Conservation (phyloP, 2,888 invertebrate genomes). For the Acanthacorydalis orientalis region DNA sequence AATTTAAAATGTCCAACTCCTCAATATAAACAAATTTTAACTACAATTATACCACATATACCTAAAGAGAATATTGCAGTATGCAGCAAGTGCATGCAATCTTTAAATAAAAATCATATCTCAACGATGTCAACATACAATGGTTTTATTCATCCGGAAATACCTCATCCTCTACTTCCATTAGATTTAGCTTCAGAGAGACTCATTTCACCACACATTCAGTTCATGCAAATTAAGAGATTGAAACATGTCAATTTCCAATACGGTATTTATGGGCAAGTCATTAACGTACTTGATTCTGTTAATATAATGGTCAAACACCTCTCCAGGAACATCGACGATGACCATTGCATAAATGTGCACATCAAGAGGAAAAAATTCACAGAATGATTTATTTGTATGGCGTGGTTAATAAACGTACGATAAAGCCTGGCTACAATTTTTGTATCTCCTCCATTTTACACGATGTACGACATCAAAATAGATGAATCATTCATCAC, state of each 20-base stretch:
- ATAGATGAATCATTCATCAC: slow-evolving; percentile 9
- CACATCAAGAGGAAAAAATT: slow-evolving; percentile 13
- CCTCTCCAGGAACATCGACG: slow-evolving; percentile 13
- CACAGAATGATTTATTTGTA: slow-evolving; percentile 14
- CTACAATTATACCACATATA: slow-evolving; percentile 2
- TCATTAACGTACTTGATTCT: slow-evolving; percentile 15
- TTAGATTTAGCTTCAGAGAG: slow-evolving; percentile 12
- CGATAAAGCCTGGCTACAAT: slow-evolving; percentile 13
- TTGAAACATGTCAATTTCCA: slow-evolving; percentile 14
- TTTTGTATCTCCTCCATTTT: slow-evolving; percentile 11
- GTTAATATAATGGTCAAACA: slow-evolving; percentile 13
- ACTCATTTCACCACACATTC: slow-evolving; percentile 14
- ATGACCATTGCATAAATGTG: slow-evolving; percentile 15
- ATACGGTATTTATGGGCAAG: slow-evolving; percentile 14
- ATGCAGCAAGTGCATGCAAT: slow-evolving; percentile 5
- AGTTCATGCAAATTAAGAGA: slow-evolving; percentile 14
- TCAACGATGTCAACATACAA: slow-evolving; percentile 10
- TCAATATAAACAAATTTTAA: slow-evolving; percentile 2
- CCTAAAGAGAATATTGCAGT: background rate
- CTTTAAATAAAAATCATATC: slow-evolving; percentile 1
- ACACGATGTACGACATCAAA: slow-evolving; percentile 9
- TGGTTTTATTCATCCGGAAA: slow-evolving; percentile 13
- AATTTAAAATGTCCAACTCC: slow-evolving; percentile 7
- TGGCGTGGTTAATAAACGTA: slow-evolving; percentile 12
- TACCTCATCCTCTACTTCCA: slow-evolving; percentile 8